Evolutionary conservation across 1,140 invertebrate species (phyloP).

Genomic region (Nephila pilipes): DNA sequence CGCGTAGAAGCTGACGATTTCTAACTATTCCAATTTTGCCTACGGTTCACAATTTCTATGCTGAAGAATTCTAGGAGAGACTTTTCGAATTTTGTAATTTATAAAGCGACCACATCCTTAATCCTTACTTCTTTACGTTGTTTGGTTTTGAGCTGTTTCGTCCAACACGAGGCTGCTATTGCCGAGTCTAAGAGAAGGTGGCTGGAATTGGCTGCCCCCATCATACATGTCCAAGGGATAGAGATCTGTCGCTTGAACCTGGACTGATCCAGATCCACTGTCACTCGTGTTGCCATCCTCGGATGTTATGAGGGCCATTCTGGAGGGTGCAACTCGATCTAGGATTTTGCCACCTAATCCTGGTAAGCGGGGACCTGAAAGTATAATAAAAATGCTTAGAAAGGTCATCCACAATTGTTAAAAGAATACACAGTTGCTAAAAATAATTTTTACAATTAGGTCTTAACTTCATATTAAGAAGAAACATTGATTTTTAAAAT

Average conservation of each 20-base stretch:
- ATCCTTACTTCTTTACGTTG: neutral
- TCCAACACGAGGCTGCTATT: constrained; percentile 45
- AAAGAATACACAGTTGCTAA: too few relatives aligned
- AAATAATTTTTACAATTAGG: too few relatives aligned
- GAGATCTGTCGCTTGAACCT: constrained; percentile 78
- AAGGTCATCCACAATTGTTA: too few relatives aligned
- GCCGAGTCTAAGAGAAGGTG: constrained; percentile 46
- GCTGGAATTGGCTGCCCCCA: constrained; percentile 75
- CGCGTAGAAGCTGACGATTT: too few relatives aligned
- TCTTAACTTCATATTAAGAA: too few relatives aligned
- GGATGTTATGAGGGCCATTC: constrained; percentile 63
- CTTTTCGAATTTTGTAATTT: too few relatives aligned
- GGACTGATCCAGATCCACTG: constrained; percentile 63
- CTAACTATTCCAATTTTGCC: too few relatives aligned
- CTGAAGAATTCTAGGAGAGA: too few relatives aligned
- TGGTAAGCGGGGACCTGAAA: constrained; percentile 26
- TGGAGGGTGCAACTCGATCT: constrained; percentile 6
- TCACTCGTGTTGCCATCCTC: constrained; percentile 58
- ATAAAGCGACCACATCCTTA: too few relatives aligned
- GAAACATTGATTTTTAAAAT: too few relatives aligned
- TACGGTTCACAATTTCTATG: too few relatives aligned
- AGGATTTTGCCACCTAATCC: neutral
- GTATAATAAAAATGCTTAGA: neutral
- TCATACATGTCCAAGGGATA: constrained; percentile 79
- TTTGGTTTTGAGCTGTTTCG: constrained; percentile 1